Conservation (phyloP, 2,888 invertebrate species). For the Rutpela maculata region DNA sequence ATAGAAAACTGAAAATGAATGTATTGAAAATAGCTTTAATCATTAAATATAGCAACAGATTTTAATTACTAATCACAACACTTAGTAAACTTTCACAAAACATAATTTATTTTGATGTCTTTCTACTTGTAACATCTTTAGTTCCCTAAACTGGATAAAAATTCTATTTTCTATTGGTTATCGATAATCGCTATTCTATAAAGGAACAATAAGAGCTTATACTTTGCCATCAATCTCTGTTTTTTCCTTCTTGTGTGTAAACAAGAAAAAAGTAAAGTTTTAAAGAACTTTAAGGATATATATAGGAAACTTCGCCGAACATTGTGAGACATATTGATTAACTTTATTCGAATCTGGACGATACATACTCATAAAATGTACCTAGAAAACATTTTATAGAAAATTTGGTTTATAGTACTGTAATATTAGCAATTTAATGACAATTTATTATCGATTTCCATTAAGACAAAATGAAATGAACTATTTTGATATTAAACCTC, state of each 20-base stretch:
- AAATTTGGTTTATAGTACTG: neutral
- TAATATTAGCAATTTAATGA: neutral
- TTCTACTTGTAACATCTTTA: neutral
- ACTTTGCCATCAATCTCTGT: constrained; percentile 29
- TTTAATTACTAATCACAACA: neutral
- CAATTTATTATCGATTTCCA: too few relatives aligned
- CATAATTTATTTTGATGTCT: neutral
- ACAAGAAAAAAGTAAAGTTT: constrained; percentile 31
- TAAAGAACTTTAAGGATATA: constrained; percentile 17
- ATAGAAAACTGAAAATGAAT: too few relatives aligned
- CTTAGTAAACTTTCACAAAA: neutral
- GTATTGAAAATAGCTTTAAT: too few relatives aligned
- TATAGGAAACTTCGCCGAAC: constrained; percentile 19
- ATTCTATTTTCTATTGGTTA: constrained; percentile 22
- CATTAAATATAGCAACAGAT: too few relatives aligned
- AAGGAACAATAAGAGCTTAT: constrained; percentile 25
- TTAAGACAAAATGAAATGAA: too few relatives aligned
- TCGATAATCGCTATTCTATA: constrained; percentile 29
- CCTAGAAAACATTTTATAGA: neutral
- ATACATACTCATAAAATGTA: constrained; percentile 6
- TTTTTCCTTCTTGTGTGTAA: constrained; percentile 29
- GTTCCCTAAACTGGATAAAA: constrained; percentile 12
- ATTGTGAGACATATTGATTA: constrained; percentile 25
- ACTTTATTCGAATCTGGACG: constrained; percentile 2
- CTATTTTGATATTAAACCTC: too few relatives aligned